phyloP scores from a whole-genome alignment of 1,140 invertebrate species.

The Caenorhabditis inopinata region DNA sequence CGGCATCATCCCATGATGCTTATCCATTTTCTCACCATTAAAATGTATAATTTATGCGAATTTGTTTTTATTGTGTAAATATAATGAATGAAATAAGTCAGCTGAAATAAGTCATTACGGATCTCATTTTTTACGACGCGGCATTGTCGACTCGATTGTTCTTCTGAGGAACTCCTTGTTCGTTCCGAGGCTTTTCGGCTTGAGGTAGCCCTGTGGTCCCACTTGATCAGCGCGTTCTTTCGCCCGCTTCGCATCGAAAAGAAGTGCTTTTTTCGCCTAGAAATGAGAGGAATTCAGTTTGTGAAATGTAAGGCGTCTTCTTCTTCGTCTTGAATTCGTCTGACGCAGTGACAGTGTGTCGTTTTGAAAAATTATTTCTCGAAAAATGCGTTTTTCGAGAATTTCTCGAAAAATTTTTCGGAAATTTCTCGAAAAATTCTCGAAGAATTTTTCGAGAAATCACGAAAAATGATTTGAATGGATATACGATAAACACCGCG shows the following conservation, averaged over 20 bases:
- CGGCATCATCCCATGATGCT: no score
- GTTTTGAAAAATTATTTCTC: no score
- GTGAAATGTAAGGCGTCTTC: neutral
- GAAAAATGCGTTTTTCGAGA: no score
- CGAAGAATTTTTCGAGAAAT: neutral
- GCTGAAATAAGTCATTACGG: neutral
- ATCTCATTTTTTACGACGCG: neutral
- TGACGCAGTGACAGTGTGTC: no score
- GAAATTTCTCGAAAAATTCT: no score
- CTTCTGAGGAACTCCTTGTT: constrained; percentile 48
- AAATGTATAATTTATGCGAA: neutral
- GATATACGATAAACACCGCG: no score
- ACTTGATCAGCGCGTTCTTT: constrained; percentile 44
- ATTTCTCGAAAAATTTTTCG: no score
- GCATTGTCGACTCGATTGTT: constrained; percentile 43
- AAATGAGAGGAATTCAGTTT: neutral
- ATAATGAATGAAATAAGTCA: neutral
- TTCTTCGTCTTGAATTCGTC: no score
- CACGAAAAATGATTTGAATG: no score
- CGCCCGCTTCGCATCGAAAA: constrained; percentile 40
- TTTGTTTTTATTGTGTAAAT: neutral
- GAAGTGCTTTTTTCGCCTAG: constrained; percentile 39
- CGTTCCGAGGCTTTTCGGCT: constrained; percentile 39
- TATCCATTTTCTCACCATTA: neutral
- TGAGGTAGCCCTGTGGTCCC: constrained; percentile 44